Conservation (phyloP, 2,113 vertebrate genomes). For the Hippolais icterina region DNA sequence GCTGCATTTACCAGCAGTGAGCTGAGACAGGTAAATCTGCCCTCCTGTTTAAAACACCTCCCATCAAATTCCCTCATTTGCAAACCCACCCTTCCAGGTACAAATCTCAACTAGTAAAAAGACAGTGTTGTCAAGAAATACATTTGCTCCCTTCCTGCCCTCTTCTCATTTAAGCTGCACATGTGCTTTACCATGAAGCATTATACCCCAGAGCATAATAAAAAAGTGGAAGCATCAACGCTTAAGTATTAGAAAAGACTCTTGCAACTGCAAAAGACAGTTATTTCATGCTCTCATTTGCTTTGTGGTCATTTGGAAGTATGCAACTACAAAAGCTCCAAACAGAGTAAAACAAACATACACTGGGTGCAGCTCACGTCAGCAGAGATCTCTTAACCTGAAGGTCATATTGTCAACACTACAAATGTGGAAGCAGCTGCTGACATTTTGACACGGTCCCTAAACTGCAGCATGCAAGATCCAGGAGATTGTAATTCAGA, state of each 20-base stretch:
- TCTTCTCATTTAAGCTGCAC: neutral
- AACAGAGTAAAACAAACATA: neutral
- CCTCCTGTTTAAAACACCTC: neutral
- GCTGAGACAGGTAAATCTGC: neutral
- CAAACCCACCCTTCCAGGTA: neutral
- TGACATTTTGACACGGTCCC: neutral
- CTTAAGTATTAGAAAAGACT: neutral
- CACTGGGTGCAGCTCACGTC: neutral
- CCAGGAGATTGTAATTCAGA: neutral
- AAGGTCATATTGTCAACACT: constrained; percentile 6
- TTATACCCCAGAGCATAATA: neutral
- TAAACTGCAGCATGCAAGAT: neutral
- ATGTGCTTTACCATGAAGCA: neutral
- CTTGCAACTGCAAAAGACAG: neutral
- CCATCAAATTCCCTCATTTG: neutral
- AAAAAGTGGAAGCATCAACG: neutral
- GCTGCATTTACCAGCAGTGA: neutral
- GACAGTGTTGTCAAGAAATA: neutral
- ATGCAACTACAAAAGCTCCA: neutral
- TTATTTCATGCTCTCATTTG: neutral
- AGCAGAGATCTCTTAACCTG: neutral
- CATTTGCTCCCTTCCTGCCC: neutral
- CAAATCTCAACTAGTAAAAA: neutral
- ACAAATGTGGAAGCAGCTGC: neutral
- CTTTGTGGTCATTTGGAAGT: neutral